Base-by-base conservation (phyloP, 1,140 invertebrate genomes). In the Drosophila orena region DNA sequence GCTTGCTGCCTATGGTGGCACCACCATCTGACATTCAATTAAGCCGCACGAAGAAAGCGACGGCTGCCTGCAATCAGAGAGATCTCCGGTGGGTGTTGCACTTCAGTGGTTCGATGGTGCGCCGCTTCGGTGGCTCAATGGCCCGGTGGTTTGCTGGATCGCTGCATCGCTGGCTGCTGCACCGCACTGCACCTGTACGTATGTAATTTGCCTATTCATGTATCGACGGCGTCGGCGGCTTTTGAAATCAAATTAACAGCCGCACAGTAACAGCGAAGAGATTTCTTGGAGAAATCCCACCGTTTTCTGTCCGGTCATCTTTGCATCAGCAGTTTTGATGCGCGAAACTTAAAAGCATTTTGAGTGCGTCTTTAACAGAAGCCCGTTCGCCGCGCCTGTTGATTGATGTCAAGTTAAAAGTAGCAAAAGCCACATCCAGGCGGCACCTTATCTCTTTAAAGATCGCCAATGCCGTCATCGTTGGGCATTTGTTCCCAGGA, bases 281-380 rank as follows among this genome's bases (percentile, higher is more conserved):
- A 69, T 71, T 53, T 60, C 42, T 8, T 22, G 24, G 49, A 54
- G 61, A 79, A 79, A 79, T 78, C 74, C 64, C 77, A 81, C 65
- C 57, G 66, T 57, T 79, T 84, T 79, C 65, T 85, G 72, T 84
- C 58, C 42, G 72, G 81, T 84, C 81, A 84, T 84, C 81, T 84
- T 80, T 77, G 70, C 68, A 85, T 85, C 81, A 85, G 81, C 81
- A 85, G 64, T 79, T 59, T 65, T 64, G 3, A 38, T 62, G 69
- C 49, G 80, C 81, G 75, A 84, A 84, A 84, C 80, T 77, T 84
- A 84, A 84, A 84, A 84, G 80, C 80, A 84, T 84, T 84, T 84
- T 84, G 77, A 84, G 71, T 84, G 80, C 62, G 80, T 84, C 80
- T 84, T 84, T 79, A 84, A 84, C 80, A 84, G 80, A 84, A 84